phyloP scores from a whole-genome alignment of 1,140 invertebrate species.

The Sycophaga agraensis region DNA sequence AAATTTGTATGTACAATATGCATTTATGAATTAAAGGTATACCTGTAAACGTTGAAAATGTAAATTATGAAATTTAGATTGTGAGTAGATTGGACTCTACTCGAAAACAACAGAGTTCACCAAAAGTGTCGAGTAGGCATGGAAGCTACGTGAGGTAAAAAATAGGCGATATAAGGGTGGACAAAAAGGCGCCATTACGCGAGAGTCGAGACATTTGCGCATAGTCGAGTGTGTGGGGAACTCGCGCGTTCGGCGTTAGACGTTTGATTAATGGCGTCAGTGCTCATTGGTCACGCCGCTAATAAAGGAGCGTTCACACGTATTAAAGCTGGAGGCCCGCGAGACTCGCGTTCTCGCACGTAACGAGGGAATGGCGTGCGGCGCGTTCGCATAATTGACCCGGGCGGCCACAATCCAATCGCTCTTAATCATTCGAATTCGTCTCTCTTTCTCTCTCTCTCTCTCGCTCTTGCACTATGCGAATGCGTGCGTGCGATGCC shows the following conservation, averaged over 20 bases:
- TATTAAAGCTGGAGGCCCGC: slow-evolving; percentile 48
- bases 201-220: background rate
- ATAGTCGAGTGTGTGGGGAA: background rate
- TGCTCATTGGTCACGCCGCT: slow-evolving; percentile 55
- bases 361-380: slow-evolving; percentile 56
- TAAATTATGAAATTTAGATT: too few relatives aligned
- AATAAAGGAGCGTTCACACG: slow-evolving; percentile 56
- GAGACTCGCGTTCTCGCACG: slow-evolving; percentile 33
- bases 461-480: too few relatives aligned
- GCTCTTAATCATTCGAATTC: slow-evolving; percentile 55
- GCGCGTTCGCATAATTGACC: slow-evolving; percentile 48
- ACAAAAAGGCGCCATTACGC: background rate
- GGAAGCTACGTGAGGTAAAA: too few relatives aligned
- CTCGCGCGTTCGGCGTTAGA: slow-evolving; percentile 41
- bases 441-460: slow-evolving; percentile 41
- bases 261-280: slow-evolving; percentile 55
- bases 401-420: slow-evolving; percentile 50
- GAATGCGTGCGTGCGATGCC: background rate
- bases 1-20: too few relatives aligned
- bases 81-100: too few relatives aligned
- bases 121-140: too few relatives aligned
- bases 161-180: too few relatives aligned
- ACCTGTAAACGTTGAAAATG: too few relatives aligned
- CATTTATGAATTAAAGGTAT: too few relatives aligned
- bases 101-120: too few relatives aligned